Conservation (phyloP, 2,113 vertebrate genomes). For the Hydropotes inermis region DNA sequence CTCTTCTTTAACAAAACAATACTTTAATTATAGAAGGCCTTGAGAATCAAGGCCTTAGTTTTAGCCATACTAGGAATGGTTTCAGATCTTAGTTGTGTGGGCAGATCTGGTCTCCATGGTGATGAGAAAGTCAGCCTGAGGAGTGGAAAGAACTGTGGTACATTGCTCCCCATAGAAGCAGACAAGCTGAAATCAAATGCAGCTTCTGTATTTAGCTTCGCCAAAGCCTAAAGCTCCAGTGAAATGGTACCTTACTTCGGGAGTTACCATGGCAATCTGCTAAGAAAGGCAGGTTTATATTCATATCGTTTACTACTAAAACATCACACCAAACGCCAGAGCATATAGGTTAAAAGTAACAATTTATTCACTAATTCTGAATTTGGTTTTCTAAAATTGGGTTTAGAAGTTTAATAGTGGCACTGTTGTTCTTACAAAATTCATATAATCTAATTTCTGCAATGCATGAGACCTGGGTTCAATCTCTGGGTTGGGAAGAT, state of each 20-base stretch:
- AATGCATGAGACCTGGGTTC: neutral
- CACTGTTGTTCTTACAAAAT: conserved; percentile 15
- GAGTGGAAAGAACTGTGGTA: conserved; percentile 58
- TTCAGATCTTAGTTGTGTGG: conserved; percentile 45
- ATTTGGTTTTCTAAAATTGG: conserved; percentile 27
- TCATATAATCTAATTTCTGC: neutral
- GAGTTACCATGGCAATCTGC: conserved; percentile 49
- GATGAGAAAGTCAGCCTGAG: conserved; percentile 56
- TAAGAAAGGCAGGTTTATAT: conserved; percentile 8
- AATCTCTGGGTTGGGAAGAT: neutral
- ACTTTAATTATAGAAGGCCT: conserved; percentile 50
- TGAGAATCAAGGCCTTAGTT: neutral
- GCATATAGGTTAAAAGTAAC: conserved; percentile 24
- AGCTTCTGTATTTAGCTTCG: conserved; percentile 52
- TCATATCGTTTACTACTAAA: conserved; percentile 16
- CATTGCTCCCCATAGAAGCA: conserved; percentile 64
- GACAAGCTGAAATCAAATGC: conserved; percentile 58
- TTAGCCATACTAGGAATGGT: neutral
- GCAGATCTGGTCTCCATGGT: conserved; percentile 58
- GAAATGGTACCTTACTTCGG: conserved; percentile 35
- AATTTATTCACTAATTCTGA: conserved; percentile 29
- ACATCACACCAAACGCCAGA: conserved; percentile 26
- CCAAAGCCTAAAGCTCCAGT: conserved; percentile 42
- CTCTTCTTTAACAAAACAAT: conserved; percentile 55
- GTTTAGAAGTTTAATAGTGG: neutral